phyloP scores from a whole-genome alignment of 2,113 vertebrate species.

The Sterrhoptilus dennistouni region DNA sequence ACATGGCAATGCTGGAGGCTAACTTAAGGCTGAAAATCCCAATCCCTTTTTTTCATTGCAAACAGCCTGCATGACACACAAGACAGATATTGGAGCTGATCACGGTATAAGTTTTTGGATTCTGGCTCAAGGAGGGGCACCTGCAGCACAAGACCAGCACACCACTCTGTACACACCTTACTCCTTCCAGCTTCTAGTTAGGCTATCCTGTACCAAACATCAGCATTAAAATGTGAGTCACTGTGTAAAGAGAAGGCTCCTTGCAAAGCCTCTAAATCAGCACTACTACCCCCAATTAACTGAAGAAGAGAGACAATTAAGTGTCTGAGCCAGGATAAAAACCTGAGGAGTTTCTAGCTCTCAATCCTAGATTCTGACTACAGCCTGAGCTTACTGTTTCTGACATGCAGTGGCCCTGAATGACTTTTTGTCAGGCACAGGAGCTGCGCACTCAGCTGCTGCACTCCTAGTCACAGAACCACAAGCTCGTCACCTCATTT shows the following conservation, averaged over 20 bases:
- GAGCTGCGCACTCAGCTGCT: background rate
- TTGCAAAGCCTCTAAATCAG: background rate
- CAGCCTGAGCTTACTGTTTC: background rate
- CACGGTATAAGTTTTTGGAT: rapidly evolving
- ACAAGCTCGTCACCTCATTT: background rate
- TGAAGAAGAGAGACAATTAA: background rate
- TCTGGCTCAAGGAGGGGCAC: background rate
- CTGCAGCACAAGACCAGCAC: background rate
- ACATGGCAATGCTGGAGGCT: background rate
- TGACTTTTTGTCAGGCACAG: background rate
- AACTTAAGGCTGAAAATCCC: background rate
- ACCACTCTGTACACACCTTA: background rate
- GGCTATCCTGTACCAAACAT: background rate
- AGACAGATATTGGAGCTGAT: background rate
- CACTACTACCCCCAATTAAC: background rate
- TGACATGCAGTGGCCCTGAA: background rate
- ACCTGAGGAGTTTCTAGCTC: background rate
- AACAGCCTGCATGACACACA: background rate
- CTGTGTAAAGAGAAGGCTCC: background rate
- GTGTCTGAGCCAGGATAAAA: slow-evolving; percentile 25
- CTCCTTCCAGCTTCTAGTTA: background rate
- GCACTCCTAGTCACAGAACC: background rate
- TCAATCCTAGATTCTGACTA: background rate
- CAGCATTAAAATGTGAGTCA: background rate
- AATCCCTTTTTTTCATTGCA: background rate